These are phyloP conservation scores for Norana najaformis DNA, from an alignment of 2,888 invertebrate species.

Conservation along the genomic window DNA sequence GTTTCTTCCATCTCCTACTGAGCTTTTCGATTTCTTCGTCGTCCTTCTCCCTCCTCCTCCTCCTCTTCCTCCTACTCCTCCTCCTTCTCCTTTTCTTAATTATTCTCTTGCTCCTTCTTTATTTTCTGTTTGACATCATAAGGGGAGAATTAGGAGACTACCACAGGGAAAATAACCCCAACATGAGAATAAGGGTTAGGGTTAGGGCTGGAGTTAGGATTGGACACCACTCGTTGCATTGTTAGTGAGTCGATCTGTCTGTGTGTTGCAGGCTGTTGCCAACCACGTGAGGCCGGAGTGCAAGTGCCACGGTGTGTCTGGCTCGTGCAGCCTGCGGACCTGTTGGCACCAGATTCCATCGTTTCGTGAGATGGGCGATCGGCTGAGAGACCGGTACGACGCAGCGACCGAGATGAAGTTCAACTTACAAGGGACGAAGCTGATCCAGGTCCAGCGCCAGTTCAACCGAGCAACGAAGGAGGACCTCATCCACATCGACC, in stretches of 20 bases:
- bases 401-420: constrained; percentile 88
- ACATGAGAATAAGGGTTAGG: background rate
- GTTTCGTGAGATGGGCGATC: constrained; percentile 88
- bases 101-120: too few relatives aligned
- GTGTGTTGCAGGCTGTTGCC: constrained; percentile 77
- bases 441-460: constrained; percentile 52
- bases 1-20: background rate
- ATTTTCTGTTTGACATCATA: background rate
- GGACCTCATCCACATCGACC: constrained; percentile 89
- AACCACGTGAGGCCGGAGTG: constrained; percentile 90
- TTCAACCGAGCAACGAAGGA: constrained; percentile 84
- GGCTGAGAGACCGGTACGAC: constrained; percentile 75
- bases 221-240: background rate
- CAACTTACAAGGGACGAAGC: constrained; percentile 74
- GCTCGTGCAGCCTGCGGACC: constrained; percentile 90
- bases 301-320: constrained; percentile 94
- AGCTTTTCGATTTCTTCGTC: too few relatives aligned
- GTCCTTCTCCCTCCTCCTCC: too few relatives aligned
- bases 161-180: too few relatives aligned
- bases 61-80: too few relatives aligned
- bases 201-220: background rate
- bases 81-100: too few relatives aligned
- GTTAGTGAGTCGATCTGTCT: background rate
- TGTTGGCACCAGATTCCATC: constrained; percentile 93
- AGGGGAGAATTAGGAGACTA: too few relatives aligned